phyloP scores from a whole-genome alignment of 2,113 vertebrate genomes.

The Mesembrinibis cayennensis region DNA sequence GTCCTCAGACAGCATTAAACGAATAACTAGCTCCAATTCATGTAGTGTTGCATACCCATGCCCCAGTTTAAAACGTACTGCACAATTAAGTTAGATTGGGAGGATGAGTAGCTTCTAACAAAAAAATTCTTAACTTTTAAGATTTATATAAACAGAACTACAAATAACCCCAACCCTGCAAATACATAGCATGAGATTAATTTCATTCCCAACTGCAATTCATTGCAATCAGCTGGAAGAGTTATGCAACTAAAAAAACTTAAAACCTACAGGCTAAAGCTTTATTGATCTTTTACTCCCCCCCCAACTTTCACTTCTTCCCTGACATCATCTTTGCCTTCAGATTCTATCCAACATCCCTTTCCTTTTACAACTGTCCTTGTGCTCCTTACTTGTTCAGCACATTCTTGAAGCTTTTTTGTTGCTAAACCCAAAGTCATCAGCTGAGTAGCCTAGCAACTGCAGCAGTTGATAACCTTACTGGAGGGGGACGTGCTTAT shows the following conservation, averaged over 20 bases:
- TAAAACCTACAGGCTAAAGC: neutral
- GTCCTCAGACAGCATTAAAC: neutral
- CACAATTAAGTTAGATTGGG: neutral
- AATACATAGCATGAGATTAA: neutral
- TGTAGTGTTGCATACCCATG: neutral
- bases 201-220: neutral
- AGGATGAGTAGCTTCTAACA: no score
- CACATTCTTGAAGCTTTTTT: slow-evolving; percentile 37
- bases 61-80: neutral
- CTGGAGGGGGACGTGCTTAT: neutral
- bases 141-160: neutral
- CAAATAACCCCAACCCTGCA: neutral
- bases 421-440: slow-evolving; percentile 20
- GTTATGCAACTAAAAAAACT: neutral
- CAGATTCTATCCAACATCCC: neutral
- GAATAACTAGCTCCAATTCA: neutral
- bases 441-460: slow-evolving; percentile 52
- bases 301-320: neutral
- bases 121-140: neutral
- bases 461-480: slow-evolving; percentile 43
- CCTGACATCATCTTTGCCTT: neutral
- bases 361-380: neutral
- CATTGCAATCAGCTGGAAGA: neutral
- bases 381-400: neutral
- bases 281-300: neutral